Evolutionary conservation across 2,888 invertebrate genomes (phyloP).

Genomic region (Timandra comae): DNA sequence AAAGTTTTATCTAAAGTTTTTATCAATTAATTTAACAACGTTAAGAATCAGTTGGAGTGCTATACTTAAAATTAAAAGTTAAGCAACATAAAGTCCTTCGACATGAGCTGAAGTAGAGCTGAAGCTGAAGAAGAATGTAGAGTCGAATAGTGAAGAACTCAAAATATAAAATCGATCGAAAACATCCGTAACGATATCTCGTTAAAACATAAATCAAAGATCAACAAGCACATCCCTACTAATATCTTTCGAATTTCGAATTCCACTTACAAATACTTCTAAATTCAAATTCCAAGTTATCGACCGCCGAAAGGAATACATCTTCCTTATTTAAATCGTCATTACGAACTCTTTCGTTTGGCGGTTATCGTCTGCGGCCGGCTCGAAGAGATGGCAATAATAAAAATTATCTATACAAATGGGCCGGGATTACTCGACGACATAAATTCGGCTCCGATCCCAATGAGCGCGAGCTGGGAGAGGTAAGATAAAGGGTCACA

Average conservation of each 20-base stretch:
- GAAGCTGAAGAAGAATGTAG: too few species aligned
- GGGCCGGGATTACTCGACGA: constrained; percentile 72
- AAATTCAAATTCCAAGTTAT: constrained; percentile 64
- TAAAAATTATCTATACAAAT: constrained; percentile 78
- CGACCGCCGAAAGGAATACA: constrained; percentile 68
- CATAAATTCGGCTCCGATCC: constrained; percentile 74
- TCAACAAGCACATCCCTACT: constrained; percentile 38
- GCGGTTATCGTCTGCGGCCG: constrained; percentile 67
- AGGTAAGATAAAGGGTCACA: constrained; percentile 71
- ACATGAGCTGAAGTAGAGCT: too few species aligned
- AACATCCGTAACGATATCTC: too few species aligned
- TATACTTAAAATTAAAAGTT: too few species aligned
- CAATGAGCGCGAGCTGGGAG: constrained; percentile 65
- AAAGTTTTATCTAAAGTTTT: too few species aligned
- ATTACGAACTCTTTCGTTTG: constrained; percentile 74
- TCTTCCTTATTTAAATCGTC: constrained; percentile 76
- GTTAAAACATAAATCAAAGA: constrained; percentile 14
- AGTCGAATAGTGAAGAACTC: too few species aligned
- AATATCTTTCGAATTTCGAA: constrained; percentile 42
- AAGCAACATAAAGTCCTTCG: too few species aligned
- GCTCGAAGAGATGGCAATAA: constrained; percentile 73
- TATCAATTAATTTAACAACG: too few species aligned
- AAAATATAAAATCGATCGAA: too few species aligned
- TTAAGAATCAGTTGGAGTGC: too few species aligned
- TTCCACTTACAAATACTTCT: constrained; percentile 55